phyloP scores from a whole-genome alignment of 2,888 invertebrate species.

The Ctenicera cuprea region DNA sequence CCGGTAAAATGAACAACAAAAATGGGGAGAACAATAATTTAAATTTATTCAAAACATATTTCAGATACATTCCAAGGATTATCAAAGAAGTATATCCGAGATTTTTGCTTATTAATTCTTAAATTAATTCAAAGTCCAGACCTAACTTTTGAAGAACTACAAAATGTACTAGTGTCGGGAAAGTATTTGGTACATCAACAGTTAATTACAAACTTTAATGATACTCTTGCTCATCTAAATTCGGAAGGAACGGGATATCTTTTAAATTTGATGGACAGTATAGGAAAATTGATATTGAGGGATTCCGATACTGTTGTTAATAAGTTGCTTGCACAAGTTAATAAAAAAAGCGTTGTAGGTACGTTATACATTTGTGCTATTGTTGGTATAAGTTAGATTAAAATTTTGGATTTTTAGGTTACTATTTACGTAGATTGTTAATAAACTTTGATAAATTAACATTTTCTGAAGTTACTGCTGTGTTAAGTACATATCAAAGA shows the following conservation, averaged over 20 bases:
- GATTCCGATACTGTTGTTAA: conserved; percentile 53
- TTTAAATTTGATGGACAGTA: conserved; percentile 66
- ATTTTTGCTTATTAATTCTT: conserved; percentile 87
- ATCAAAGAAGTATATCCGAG: conserved; percentile 73
- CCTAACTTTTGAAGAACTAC: conserved; percentile 82
- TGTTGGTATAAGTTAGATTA: background rate
- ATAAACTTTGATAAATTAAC: conserved; percentile 88
- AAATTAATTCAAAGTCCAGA: conserved; percentile 90
- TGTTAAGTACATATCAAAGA: conserved; percentile 82
- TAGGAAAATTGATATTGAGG: conserved; percentile 55
- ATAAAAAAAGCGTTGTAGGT: conserved; percentile 83
- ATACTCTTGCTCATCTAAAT: conserved; percentile 76
- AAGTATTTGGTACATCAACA: conserved; percentile 77
- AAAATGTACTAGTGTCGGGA: conserved; percentile 78
- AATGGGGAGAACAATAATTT: background rate
- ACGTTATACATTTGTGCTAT: conserved; percentile 50
- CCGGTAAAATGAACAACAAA: conserved; percentile 70
- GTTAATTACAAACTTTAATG: conserved; percentile 78
- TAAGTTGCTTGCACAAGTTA: conserved; percentile 68
- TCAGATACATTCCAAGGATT: conserved; percentile 10
- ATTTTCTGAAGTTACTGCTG: conserved; percentile 87
- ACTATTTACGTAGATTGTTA: conserved; percentile 88
- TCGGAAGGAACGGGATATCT: conserved; percentile 73
- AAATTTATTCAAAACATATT: background rate
- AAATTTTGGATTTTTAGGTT: conserved; percentile 74